phyloP scores from a whole-genome alignment of 2,797 vertebrate species.

The Gymnothorax reevesii region DNA sequence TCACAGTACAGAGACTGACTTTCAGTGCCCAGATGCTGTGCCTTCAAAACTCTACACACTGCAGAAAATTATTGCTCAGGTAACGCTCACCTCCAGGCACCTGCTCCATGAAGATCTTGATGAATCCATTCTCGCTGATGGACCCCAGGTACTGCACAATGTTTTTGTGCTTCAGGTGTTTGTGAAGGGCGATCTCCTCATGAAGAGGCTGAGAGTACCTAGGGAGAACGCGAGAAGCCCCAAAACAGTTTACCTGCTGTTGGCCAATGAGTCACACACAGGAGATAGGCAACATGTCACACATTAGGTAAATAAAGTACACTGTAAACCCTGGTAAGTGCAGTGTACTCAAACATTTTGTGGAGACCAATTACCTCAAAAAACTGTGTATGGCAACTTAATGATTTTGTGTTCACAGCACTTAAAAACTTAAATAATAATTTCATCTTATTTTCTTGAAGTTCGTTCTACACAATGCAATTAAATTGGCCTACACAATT shows the following conservation, averaged over 20 bases:
- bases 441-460: too few relatives aligned
- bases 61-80: not conserved
- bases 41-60: not conserved
- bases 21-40: not conserved
- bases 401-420: too few relatives aligned
- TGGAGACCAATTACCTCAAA: too few relatives aligned
- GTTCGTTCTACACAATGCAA: too few relatives aligned
- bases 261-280: not conserved
- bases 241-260: not conserved
- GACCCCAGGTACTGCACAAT: conserved; percentile 98
- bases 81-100: conserved; percentile 90
- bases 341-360: too few relatives aligned
- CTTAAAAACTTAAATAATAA: too few relatives aligned
- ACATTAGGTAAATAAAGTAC: not conserved
- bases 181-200: conserved; percentile 97
- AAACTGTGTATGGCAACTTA: too few relatives aligned
- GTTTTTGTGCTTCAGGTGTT: conserved; percentile 97
- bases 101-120: conserved; percentile 99
- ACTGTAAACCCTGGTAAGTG: too few relatives aligned
- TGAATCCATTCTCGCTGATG: conserved; percentile 95
- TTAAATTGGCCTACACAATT: too few relatives aligned
- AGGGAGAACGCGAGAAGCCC: conserved; percentile 30
- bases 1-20: not conserved
- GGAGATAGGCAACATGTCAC: not conserved
- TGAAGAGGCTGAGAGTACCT: conserved; percentile 98